These are phyloP conservation scores for Terrapene triunguis DNA, from an alignment of 2,113 vertebrate genomes.

Conservation along the genomic window DNA sequence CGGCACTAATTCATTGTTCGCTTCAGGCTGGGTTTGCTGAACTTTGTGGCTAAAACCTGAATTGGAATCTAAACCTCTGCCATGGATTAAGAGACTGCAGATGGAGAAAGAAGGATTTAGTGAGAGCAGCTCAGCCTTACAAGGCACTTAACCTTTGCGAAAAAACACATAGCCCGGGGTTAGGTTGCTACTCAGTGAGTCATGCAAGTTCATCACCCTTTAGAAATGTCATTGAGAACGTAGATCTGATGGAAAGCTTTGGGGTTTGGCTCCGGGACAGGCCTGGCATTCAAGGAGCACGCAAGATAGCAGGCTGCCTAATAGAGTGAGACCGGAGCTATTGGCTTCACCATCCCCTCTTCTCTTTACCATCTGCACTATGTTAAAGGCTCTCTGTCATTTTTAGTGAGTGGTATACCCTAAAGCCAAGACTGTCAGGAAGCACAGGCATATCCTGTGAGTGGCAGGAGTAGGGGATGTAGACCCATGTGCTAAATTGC, in stretches of 20 bases:
- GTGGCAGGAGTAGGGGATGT: not conserved
- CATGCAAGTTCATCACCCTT: not conserved
- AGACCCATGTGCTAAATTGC: too few species aligned
- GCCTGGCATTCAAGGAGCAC: not conserved
- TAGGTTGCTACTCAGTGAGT: not conserved
- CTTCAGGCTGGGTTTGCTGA: not conserved
- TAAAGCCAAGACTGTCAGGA: not conserved
- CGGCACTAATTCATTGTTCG: not conserved
- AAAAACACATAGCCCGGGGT: not conserved
- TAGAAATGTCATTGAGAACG: not conserved
- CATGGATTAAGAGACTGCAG: not conserved
- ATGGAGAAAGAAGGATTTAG: not conserved
- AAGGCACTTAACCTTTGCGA: not conserved
- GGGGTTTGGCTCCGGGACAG: not conserved
- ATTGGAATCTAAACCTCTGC: not conserved
- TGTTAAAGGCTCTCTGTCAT: not conserved
- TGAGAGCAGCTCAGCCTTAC: not conserved
- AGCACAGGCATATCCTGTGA: not conserved
- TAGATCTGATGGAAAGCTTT: not conserved
- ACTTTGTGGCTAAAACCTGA: not conserved
- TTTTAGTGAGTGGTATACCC: not conserved
- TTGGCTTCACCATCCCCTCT: not conserved
- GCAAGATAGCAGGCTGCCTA: not conserved
- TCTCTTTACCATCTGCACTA: not conserved
- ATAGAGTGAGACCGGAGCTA: not conserved